Evolutionary conservation across 2,888 invertebrate genomes (phyloP).

Genomic region (Drosophila testacea): DNA sequence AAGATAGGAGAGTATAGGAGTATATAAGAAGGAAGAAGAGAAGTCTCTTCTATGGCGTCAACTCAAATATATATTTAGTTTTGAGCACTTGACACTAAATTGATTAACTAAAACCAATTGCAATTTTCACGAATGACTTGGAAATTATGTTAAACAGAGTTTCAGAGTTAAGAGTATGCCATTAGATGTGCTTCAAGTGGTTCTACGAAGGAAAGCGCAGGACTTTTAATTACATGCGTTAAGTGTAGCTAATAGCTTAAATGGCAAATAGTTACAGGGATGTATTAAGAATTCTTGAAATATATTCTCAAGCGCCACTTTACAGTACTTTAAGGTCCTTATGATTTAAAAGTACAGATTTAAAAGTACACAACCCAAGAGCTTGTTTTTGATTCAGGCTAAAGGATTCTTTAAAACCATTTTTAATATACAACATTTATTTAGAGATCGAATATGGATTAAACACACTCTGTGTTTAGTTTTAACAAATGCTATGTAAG

Average conservation of each 20-base stretch:
- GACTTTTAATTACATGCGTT: not conserved
- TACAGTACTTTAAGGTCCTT: no score
- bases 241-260: not conserved
- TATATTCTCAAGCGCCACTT: not conserved
- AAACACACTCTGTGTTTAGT: no score
- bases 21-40: not conserved
- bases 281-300: not conserved
- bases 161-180: not conserved
- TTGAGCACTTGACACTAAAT: conserved; percentile 39
- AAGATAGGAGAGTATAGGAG: not conserved
- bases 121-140: conserved; percentile 24
- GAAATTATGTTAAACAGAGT: not conserved
- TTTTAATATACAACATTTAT: no score
- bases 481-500: no score
- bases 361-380: no score
- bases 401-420: no score
- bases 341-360: no score
- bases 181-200: conserved; percentile 24
- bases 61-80: not conserved
- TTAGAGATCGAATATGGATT: no score
- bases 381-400: no score
- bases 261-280: not conserved
- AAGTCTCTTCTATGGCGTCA: conserved; percentile 8
- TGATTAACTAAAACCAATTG: conserved; percentile 44
- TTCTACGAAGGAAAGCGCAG: not conserved